Evolutionary conservation across 2,888 invertebrate genomes (phyloP), one percentile per base, ranked within the genome.

Genomic region (Hyposoter didymator): DNA sequence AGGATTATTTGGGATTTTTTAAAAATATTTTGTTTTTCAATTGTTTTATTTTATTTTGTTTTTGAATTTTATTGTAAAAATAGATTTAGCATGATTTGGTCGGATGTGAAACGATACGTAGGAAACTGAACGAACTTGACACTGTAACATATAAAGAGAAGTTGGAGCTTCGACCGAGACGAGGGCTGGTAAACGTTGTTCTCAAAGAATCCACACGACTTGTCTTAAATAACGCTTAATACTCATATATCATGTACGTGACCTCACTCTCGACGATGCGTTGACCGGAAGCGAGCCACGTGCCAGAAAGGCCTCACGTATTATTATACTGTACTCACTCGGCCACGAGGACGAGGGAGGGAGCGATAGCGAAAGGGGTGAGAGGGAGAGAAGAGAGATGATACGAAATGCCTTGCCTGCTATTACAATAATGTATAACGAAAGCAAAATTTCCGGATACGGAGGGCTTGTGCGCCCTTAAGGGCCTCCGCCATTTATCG

Each of bases 221-320:
- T 78, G 79, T 83, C 86, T 87, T 87, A 80, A 87, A 84, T 85
- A 85, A 87, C 69, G 79, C 69, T 83, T 87, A 80, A 79, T 85
- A 72, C 70, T 55, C 86, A 72, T 85, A 79, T 82, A 85, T 85
- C 82, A 82, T 69, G 78, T 82, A 85, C 84, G 84, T 87, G 86
- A 87, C 86, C 79, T 82, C 78, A 87, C 86, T 85, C 84, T 66
- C 80, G 82, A 85, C 80, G 72, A 82, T 82, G 78, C 84, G 82
- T 78, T 80, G 84, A 88, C 84, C 87, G 87, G 87, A 88, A 85
- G 82, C 67, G 85, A 82, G 86, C 88, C 88, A 88, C 88, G 88
- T 88, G 88, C 88, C 87, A 85, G 88, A 87, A 88, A 85, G 80
- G 78, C 84, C 85, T 79, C 84, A 78, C 79, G 84, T 72, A 82